Conservation (phyloP, 2,888 invertebrate species). For the Scelioninae gen. 2 region DNA sequence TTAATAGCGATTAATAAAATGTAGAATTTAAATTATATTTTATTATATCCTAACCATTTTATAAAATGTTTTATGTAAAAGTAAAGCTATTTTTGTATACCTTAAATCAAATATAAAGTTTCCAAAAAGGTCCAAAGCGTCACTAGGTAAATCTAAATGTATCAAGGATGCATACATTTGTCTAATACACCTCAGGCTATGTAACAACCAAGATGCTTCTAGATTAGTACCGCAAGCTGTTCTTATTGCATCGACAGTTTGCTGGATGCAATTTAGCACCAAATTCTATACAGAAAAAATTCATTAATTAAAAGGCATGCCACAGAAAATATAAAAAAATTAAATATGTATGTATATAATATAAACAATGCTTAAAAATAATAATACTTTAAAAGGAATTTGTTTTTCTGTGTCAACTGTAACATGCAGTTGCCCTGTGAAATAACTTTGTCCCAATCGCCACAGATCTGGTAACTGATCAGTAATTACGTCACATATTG, state of each 20-base stretch:
- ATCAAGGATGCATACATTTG: constrained; percentile 88
- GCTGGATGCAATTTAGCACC: constrained; percentile 75
- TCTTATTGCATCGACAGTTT: constrained; percentile 76
- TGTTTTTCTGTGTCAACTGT: constrained; percentile 85
- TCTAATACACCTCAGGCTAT: constrained; percentile 87
- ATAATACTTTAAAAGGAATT: constrained; percentile 83
- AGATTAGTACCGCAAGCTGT: constrained; percentile 69
- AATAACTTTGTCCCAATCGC: constrained; percentile 96
- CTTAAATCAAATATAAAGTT: constrained; percentile 91
- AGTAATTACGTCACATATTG: constrained; percentile 84
- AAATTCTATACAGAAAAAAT: too few species aligned
- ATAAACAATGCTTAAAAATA: too few species aligned
- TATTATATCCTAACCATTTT: too few species aligned
- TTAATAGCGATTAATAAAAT: too few species aligned
- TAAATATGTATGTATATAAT: too few species aligned
- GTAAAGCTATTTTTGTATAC: constrained; percentile 66
- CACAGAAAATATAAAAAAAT: too few species aligned
- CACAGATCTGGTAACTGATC: constrained; percentile 93
- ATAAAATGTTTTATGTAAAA: too few species aligned
- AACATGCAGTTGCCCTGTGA: constrained; percentile 89
- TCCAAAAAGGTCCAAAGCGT: constrained; percentile 90
- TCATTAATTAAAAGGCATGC: too few species aligned
- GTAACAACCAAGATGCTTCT: constrained; percentile 83
- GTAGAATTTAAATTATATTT: too few species aligned
- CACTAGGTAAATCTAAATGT: constrained; percentile 90